Evolutionary conservation across 1,140 invertebrate genomes (phyloP).

Genomic region (Aphelenchoides besseyi): DNA sequence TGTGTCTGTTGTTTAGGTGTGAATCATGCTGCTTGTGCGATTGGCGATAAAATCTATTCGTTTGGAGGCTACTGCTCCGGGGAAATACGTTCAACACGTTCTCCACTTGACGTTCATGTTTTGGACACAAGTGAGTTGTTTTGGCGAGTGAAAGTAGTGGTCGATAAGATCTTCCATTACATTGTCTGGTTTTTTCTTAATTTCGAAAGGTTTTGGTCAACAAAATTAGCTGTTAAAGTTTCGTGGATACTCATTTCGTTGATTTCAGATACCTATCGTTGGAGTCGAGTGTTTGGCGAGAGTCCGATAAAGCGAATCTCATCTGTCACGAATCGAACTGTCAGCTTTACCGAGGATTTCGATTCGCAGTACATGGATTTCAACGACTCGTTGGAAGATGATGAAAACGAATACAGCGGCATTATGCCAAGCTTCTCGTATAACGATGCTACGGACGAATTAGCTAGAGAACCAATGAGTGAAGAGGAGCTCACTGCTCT

Average conservation of each 20-base stretch:
- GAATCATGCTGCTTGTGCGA: conserved; percentile 83
- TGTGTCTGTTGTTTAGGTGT: too few relatives aligned
- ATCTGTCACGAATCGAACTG: background rate
- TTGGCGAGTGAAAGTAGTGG: too few relatives aligned
- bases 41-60: conserved; percentile 77
- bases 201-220: background rate
- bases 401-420: conserved; percentile 10
- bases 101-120: conserved; percentile 76
- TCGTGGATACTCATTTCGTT: too few relatives aligned
- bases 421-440: too few relatives aligned
- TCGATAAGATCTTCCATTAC: conserved; percentile 19
- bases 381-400: background rate
- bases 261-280: conserved; percentile 31
- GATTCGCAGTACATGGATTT: background rate
- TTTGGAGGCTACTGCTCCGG: conserved; percentile 85
- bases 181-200: background rate
- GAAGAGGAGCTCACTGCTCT: background rate
- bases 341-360: background rate
- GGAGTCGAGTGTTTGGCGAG: conserved; percentile 23
- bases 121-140: conserved; percentile 73
- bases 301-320: conserved; percentile 8
- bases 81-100: conserved; percentile 62
- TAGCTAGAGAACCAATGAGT: background rate
- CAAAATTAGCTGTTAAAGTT: too few relatives aligned
- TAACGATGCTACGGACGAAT: background rate